A percentile compares a stretch with the other conserved stretches of the same genome.
Conservation (phyloP, 2,113 vertebrate genomes). For the Prunella fulvescens region DNA sequence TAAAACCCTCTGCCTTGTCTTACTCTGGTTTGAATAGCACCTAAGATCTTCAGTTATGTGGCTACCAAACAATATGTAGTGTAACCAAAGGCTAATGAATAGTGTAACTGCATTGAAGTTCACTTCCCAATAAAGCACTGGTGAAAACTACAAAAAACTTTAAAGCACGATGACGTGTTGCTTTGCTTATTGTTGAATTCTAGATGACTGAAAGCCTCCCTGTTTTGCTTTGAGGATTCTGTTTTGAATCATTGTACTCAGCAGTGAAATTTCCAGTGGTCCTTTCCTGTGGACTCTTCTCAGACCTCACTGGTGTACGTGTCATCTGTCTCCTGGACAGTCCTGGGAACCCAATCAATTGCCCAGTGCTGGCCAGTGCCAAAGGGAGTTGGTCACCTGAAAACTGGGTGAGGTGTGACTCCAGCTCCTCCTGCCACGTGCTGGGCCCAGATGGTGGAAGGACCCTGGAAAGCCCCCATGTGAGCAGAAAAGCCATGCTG, state of each 20-base stretch:
- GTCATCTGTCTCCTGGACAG: not conserved
- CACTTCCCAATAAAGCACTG: not conserved
- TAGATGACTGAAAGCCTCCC: not conserved
- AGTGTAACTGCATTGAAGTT: not conserved
- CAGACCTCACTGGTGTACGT: not conserved
- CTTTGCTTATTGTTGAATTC: not conserved
- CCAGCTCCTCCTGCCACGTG: not conserved
- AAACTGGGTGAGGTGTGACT: accelerated
- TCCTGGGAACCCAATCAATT: accelerated
- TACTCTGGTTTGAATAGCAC: not conserved
- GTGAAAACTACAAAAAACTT: not conserved
- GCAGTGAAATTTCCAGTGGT: not conserved
- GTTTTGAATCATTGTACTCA: not conserved
- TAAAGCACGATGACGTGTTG: not conserved
- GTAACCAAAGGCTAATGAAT: not conserved
- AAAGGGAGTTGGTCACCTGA: not conserved
- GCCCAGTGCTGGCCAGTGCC: accelerated
- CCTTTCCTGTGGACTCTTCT: not conserved
- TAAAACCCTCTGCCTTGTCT: not conserved
- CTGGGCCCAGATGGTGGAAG: accelerated
- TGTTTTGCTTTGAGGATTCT: not conserved
- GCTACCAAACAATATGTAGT: not conserved
- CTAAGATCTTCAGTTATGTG: not conserved
- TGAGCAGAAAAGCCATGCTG: accelerated
- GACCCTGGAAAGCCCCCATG: not conserved